phyloP scores from a whole-genome alignment of 1,140 invertebrate genomes.

The Myzus persicae region DNA sequence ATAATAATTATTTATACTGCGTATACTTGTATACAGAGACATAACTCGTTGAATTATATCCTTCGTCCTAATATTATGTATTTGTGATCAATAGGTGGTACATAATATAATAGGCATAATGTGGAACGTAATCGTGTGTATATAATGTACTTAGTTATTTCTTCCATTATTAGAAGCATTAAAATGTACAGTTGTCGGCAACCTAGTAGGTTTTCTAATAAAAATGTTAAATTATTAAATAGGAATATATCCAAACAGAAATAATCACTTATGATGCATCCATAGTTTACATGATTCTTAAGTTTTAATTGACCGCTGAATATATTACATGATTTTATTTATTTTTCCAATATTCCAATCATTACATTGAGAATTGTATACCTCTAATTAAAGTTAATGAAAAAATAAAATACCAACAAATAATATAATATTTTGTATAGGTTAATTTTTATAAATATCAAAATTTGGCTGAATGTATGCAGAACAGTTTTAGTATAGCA shows the following conservation, averaged over 20 bases:
- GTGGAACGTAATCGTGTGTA: no score
- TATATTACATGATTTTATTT: no score
- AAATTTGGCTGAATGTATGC: not conserved
- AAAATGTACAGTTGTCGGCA: not conserved
- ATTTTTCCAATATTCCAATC: no score
- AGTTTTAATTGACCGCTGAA: no score
- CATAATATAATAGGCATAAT: no score
- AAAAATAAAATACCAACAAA: not conserved
- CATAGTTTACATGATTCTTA: no score
- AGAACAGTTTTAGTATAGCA: not conserved
- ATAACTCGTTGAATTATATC: no score
- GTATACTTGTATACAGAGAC: no score
- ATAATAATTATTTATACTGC: no score
- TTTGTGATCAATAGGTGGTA: no score
- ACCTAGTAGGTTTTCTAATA: not conserved
- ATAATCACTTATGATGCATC: not conserved
- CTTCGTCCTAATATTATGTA: no score
- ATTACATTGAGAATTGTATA: not conserved
- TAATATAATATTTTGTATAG: not conserved
- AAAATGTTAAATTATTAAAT: not conserved
- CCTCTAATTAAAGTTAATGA: not conserved
- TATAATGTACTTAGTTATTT: not conserved
- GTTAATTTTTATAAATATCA: not conserved
- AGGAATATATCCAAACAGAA: not conserved
- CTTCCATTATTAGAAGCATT: not conserved